These are phyloP conservation scores for Andrena minutula DNA, from an alignment of 2,888 invertebrate species.

Conservation along the genomic window DNA sequence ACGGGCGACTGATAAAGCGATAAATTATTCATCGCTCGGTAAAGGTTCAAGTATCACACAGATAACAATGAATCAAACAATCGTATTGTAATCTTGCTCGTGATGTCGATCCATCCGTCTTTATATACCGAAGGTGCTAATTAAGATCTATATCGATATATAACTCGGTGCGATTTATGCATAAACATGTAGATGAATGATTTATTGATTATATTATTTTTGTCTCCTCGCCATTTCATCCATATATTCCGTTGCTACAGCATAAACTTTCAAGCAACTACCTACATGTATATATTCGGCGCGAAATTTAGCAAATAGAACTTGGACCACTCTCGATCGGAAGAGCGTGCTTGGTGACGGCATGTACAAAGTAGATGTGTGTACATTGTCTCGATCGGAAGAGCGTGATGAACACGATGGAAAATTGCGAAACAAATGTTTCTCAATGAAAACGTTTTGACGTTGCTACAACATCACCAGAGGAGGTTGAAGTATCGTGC, in stretches of 20 bases:
- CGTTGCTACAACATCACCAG: constrained; percentile 32
- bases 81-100: not conserved
- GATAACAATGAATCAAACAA: not conserved
- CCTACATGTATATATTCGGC: not conserved
- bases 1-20: constrained; percentile 14
- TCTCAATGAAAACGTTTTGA: not conserved
- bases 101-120: no score
- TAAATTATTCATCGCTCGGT: constrained; percentile 35
- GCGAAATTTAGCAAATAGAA: no score
- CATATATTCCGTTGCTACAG: not conserved
- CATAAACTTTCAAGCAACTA: not conserved
- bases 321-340: not conserved
- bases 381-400: not conserved
- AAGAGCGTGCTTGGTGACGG: not conserved
- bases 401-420: not conserved
- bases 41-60: constrained; percentile 7
- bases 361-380: not conserved
- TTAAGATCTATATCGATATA: not conserved
- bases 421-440: not conserved
- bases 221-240: not conserved
- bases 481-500: constrained; percentile 25
- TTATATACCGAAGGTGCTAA: not conserved
- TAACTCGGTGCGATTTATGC: not conserved
- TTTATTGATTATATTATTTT: not conserved
- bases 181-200: not conserved